phyloP scores from a whole-genome alignment of 2,113 vertebrate species.

The Pygoscelis antarcticus region DNA sequence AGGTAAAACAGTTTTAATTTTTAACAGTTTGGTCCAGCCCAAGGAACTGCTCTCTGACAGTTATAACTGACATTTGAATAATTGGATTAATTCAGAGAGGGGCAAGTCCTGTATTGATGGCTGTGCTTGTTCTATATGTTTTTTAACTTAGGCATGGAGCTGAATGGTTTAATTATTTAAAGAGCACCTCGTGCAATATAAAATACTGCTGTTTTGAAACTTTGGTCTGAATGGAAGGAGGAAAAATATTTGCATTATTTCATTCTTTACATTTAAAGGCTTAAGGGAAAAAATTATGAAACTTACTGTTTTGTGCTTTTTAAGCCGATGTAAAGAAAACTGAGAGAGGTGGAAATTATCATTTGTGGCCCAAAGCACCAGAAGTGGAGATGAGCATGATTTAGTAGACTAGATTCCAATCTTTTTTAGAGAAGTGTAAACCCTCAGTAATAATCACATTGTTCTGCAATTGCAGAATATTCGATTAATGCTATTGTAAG shows the following conservation, averaged over 20 bases:
- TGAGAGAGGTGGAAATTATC: background rate
- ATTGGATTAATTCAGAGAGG: constrained; percentile 92
- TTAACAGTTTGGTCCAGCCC: constrained; percentile 84
- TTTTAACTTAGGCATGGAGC: constrained; percentile 67
- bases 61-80: constrained; percentile 92
- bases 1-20: constrained; percentile 88
- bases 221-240: constrained; percentile 5
- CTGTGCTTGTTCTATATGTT: constrained; percentile 71
- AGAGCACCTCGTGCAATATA: constrained; percentile 70
- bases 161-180: constrained; percentile 85
- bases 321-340: background rate
- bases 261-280: background rate
- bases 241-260: constrained; percentile 49
- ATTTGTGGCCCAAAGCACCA: background rate
- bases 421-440: background rate
- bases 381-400: background rate
- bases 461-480: background rate
- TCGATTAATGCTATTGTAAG: background rate
- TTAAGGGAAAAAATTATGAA: background rate
- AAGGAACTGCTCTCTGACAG: constrained; percentile 83
- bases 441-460: background rate
- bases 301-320: background rate
- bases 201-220: constrained; percentile 51
- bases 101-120: constrained; percentile 77
- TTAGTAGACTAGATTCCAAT: background rate